Base-by-base conservation (phyloP, 2,113 vertebrate genomes). In the Parus major region DNA sequence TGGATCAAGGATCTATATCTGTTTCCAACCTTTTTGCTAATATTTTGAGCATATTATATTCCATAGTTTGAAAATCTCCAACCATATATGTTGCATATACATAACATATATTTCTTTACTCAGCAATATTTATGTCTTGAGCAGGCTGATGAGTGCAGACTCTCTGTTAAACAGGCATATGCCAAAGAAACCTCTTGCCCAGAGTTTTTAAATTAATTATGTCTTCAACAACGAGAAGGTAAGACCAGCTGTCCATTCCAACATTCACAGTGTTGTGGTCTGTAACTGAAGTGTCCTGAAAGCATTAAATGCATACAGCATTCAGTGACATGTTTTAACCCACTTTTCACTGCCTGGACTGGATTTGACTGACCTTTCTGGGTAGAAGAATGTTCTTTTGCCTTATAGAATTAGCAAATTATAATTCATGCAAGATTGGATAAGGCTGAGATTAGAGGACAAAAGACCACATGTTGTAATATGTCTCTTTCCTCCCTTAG, bases 381-480 rank as follows among this genome's bases (percentile, higher is more conserved):
- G n/a, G 70, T 82, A 78, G 36, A 36, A 91, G 56, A 91, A 42
- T 82, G 59, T 88, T 55, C 56, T 89, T 96, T 91, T 79, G 41
- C 59, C 61, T 39, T 82, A 80, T 29, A 95, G 91, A 95, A 87
- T 82, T 91, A 96, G 23, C 28, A 92, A 93, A 69, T 72, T 83
- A 80, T 93, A 97, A 97, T 97, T 97, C 95, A 95, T 96, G 85
- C 84, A 81, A 61, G 57, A 82, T 2, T 90, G 84, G 84, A 88
- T 92, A 91, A 91, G 25, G 39, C 47, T 86, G 71, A 91, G 81
- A 88, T 94, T 90, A 85, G 36, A 28, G 53, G 15, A 96, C 46
- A 93, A 93, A 93, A 82, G 18, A 17, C 75, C 79, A 83, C 31
- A 76, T 86, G 49, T 24, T 88, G 12, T 70, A 94, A 88, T 82